phyloP scores from a whole-genome alignment of 2,797 vertebrate species.

The Potorous gilbertii region DNA sequence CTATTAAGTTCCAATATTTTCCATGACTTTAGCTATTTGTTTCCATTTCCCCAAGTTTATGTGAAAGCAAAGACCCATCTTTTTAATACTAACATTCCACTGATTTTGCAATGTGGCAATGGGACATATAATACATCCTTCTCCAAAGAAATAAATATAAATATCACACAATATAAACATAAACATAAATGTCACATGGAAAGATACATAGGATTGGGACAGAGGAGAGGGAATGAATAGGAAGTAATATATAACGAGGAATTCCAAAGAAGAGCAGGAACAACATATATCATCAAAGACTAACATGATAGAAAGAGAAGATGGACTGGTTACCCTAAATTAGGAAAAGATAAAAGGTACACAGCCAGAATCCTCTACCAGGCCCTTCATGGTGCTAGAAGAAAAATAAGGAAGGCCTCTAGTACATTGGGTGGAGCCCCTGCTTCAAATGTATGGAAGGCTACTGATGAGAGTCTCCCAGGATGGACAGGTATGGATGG shows the following conservation, averaged over 20 bases:
- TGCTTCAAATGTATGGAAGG: too few species aligned
- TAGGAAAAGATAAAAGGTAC: background rate
- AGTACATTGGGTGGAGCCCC: background rate
- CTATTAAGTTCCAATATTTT: too few species aligned
- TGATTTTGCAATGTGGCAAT: background rate
- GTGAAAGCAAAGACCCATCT: too few species aligned
- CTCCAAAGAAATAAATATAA: too few species aligned
- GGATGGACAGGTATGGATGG: background rate
- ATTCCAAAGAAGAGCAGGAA: background rate
- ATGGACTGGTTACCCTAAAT: background rate
- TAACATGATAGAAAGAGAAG: background rate
- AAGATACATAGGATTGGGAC: background rate
- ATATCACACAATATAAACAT: too few species aligned
- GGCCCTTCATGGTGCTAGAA: background rate
- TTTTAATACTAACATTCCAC: too few species aligned
- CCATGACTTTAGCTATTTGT: too few species aligned
- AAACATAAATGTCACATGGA: background rate
- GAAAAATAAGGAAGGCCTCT: too few species aligned
- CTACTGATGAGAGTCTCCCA: too few species aligned
- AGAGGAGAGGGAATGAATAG: too few species aligned
- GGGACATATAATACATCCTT: background rate
- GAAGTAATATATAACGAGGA: background rate
- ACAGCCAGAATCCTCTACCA: background rate
- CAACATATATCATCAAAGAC: background rate
- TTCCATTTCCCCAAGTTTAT: too few species aligned